These are phyloP conservation scores for Laterallus jamaicensis DNA, from an alignment of 2,113 vertebrate genomes.

Conservation along the genomic window DNA sequence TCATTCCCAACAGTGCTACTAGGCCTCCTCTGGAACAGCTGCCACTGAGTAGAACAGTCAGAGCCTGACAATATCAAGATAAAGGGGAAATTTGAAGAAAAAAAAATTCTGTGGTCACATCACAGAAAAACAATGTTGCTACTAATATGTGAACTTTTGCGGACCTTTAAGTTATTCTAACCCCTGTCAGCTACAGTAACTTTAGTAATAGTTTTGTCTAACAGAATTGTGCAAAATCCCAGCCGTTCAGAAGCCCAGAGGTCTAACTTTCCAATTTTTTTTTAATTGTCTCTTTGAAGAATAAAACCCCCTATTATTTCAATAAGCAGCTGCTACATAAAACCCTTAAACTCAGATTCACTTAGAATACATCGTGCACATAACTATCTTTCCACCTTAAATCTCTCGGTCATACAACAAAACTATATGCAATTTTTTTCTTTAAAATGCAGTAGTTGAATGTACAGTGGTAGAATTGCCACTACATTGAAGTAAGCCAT, in stretches of 20 bases:
- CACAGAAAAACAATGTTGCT: neutral
- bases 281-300: neutral
- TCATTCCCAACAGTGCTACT: neutral
- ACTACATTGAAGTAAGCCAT: neutral
- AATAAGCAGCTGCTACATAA: neutral
- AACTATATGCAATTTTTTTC: neutral
- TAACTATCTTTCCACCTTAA: neutral
- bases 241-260: neutral
- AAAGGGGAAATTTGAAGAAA: neutral
- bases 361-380: neutral
- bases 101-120: fast-evolving
- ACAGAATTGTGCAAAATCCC: neutral
- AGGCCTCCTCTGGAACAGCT: neutral
- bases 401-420: neutral
- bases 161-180: neutral
- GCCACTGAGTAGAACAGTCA: neutral
- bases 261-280: neutral
- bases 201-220: neutral
- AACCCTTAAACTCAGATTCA: neutral
- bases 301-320: neutral
- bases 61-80: neutral
- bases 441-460: neutral
- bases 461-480: neutral
- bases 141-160: neutral
- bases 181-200: neutral